A percentile compares a stretch with the other conserved stretches of the same genome.
Conservation (phyloP, 2,888 invertebrate species). For the Tipula confusa region DNA sequence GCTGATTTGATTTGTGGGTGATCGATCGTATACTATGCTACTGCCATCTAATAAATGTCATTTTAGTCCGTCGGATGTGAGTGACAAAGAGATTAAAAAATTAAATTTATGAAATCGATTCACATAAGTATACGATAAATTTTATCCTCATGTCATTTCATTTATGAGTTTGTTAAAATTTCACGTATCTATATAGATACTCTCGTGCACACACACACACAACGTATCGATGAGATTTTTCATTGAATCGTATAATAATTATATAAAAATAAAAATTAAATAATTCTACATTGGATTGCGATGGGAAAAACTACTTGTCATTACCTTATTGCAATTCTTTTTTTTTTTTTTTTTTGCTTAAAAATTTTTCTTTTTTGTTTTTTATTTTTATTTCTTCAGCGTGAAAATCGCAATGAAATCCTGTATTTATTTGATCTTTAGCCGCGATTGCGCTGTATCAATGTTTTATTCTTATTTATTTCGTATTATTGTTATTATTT, state of each 20-base stretch:
- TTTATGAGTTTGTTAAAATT: background rate
- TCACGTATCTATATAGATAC: background rate
- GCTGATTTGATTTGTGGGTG: background rate
- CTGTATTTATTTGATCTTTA: constrained; percentile 34
- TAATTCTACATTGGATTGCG: constrained; percentile 20
- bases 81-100: background rate
- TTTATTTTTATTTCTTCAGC: constrained; percentile 34
- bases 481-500: background rate
- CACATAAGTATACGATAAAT: background rate
- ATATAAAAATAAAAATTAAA: background rate
- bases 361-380: background rate
- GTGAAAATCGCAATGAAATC: constrained; percentile 37
- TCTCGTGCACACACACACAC: no score
- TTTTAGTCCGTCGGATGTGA: background rate
- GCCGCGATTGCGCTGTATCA: constrained; percentile 30
- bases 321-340: constrained; percentile 21
- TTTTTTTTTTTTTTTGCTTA: background rate
- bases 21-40: background rate
- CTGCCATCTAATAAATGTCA: background rate
- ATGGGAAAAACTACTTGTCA: constrained; percentile 29
- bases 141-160: background rate
- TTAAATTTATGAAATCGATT: no score
- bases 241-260: constrained; percentile 7
- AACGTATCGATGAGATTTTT: background rate
- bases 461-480: constrained; percentile 14